Conservation (phyloP, 1,140 invertebrate genomes). For the Paramacrobiotus metropolitanus region DNA sequence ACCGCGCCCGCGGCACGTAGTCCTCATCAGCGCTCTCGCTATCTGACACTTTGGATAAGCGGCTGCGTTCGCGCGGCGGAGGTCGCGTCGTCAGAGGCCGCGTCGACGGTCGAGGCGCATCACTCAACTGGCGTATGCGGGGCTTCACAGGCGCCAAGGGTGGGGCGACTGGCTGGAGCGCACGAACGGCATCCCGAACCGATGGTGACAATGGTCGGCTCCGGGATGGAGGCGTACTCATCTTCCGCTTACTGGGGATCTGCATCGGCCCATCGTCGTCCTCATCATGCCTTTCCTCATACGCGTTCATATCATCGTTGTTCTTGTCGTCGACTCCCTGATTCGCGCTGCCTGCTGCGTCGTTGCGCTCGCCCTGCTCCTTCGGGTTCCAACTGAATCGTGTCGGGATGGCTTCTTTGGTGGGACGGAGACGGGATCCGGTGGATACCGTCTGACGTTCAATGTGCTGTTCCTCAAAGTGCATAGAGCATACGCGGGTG, state of each 20-base stretch:
- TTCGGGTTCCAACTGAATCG: neutral
- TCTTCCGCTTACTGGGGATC: neutral
- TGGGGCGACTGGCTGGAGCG: no score
- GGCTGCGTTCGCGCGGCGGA: no score
- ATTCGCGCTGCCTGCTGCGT: neutral
- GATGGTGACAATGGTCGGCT: no score
- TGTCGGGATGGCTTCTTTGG: constrained; percentile 1
- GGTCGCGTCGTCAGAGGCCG: no score
- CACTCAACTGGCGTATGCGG: no score
- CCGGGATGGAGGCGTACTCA: neutral
- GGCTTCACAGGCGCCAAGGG: no score
- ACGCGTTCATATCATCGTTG: neutral
- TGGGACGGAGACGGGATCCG: neutral
- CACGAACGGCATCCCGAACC: no score
- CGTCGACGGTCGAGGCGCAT: no score
- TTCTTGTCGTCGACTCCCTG: neutral
- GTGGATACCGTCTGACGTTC: neutral
- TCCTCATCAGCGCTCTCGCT: no score
- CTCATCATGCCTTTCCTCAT: neutral
- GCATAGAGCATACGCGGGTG: neutral
- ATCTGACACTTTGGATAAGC: no score
- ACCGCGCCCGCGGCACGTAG: no score
- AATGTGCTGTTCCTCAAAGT: constrained; percentile 3
- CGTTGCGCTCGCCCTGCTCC: neutral
- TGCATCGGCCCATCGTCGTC: neutral